Evolutionary conservation across 1,140 invertebrate genomes (phyloP), one percentile per base, ranked within the genome.

Genomic region (Chironomus tepperi): DNA sequence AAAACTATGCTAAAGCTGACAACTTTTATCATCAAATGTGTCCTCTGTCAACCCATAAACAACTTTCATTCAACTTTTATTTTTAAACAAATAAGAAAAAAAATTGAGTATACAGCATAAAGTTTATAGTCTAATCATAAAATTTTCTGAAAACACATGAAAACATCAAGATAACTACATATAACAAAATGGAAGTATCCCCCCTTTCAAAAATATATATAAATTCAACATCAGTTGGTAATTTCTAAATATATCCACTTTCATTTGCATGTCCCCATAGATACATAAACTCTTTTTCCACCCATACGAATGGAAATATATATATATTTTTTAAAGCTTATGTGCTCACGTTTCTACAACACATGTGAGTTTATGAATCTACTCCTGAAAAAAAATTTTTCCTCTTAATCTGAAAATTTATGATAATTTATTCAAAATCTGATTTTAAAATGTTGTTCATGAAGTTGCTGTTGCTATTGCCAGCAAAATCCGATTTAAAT

Each of bases 351-450:
- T 12, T 57, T 57, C n/a, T 57, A 57, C 47, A n/a, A 57, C 24
- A 34, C 24, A 34, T 34, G 24, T 34, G 24, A 34, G 24, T 34
- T 34, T 34, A 57, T 57, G 47, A 12, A 0, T 57, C 47, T 57
- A n/a, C 24, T 34, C 47, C 47, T 57, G 24, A 34, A 34, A n/a
- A n/a, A n/a, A n/a, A n/a, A n/a, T n/a, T n/a, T n/a, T 34, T 34
- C 5, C 24, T 57, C 47, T 57, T 57, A 57, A 57, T 57, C 47
- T 57, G 47, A 12, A 70, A 70, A 70, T 70, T 70, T 70, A 70
- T 70, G 65, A 70, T 70, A 70, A 70, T 70, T 70, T 70, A 70
- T 70, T 70, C 65, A 70, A 70, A 70, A 70, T 70, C 65, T 70
- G 65, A 70, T 70, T 70, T 21, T 70, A 19, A 70, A 70, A 70